Conservation (phyloP, 2,888 invertebrate genomes). For the Drosophila barbarae region DNA sequence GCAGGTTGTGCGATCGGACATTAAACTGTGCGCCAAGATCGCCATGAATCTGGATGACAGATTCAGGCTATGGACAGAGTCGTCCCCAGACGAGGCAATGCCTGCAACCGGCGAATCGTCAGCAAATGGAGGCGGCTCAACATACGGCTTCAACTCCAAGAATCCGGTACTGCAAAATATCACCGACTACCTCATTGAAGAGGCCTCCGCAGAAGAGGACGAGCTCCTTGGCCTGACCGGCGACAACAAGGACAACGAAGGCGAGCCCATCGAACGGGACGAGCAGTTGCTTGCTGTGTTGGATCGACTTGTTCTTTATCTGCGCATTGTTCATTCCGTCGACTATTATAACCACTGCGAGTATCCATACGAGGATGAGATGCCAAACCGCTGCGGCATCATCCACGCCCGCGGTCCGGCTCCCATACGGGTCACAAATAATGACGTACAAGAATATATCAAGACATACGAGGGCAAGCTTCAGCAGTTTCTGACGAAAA, state of each 20-base stretch:
- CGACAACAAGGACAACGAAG: slow-evolving; percentile 80
- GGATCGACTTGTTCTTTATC: slow-evolving; percentile 92
- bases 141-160: slow-evolving; percentile 87
- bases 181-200: slow-evolving; percentile 98
- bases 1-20: slow-evolving; percentile 93
- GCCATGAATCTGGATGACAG: slow-evolving; percentile 94
- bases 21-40: slow-evolving; percentile 94
- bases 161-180: slow-evolving; percentile 98
- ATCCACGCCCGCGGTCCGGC: slow-evolving; percentile 97
- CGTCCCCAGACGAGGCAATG: neutral
- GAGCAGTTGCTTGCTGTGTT: slow-evolving; percentile 86
- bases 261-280: slow-evolving; percentile 85
- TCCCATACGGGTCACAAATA: slow-evolving; percentile 86
- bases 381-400: slow-evolving; percentile 99
- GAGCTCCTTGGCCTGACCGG: slow-evolving; percentile 86
- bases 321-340: slow-evolving; percentile 98
- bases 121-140: slow-evolving; percentile 43
- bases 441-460: slow-evolving; percentile 84
- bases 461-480: slow-evolving; percentile 94
- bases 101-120: slow-evolving; percentile 16
- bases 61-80: slow-evolving; percentile 87
- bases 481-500: slow-evolving; percentile 91
- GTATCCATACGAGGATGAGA: slow-evolving; percentile 99
- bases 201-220: slow-evolving; percentile 98
- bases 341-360: slow-evolving; percentile 99